Conservation (phyloP, 2,113 vertebrate species). For the Pachypanchax playfairii region DNA sequence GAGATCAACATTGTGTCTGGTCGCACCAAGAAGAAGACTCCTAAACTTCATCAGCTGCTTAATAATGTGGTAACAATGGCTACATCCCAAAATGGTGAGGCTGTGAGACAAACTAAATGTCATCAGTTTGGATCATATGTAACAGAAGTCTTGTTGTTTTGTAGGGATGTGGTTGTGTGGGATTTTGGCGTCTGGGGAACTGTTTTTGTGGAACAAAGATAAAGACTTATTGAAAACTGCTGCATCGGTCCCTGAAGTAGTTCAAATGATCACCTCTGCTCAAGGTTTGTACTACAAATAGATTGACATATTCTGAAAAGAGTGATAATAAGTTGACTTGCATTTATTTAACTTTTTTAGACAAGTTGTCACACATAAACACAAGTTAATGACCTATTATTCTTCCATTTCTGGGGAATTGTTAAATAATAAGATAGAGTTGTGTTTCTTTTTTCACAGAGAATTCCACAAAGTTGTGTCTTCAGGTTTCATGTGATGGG, state of each 20-base stretch:
- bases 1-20: slow-evolving; percentile 91
- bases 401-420: too few species aligned
- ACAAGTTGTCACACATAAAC: too few species aligned
- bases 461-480: slow-evolving; percentile 67
- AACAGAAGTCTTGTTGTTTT: neutral
- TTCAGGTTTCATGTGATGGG: slow-evolving; percentile 88
- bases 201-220: slow-evolving; percentile 96
- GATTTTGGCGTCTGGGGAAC: slow-evolving; percentile 84
- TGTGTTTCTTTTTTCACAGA: slow-evolving; percentile 64
- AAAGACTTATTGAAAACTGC: slow-evolving; percentile 85
- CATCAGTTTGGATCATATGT: neutral
- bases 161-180: slow-evolving; percentile 91
- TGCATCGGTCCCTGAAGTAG: slow-evolving; percentile 76
- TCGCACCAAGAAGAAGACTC: slow-evolving; percentile 87
- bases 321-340: too few species aligned
- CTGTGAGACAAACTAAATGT: neutral
- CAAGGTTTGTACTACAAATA: slow-evolving; percentile 72
- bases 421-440: neutral
- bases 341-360: neutral
- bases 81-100: slow-evolving; percentile 86
- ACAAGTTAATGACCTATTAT: too few species aligned
- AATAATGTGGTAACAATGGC: slow-evolving; percentile 83
- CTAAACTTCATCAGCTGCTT: slow-evolving; percentile 85
- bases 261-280: slow-evolving; percentile 68
- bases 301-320: neutral